Percentiles rank a stretch among this genome's conserved stretches.
Evolutionary conservation across 1,140 invertebrate genomes (phyloP).

Genomic region (Cryptotermes secundus): DNA sequence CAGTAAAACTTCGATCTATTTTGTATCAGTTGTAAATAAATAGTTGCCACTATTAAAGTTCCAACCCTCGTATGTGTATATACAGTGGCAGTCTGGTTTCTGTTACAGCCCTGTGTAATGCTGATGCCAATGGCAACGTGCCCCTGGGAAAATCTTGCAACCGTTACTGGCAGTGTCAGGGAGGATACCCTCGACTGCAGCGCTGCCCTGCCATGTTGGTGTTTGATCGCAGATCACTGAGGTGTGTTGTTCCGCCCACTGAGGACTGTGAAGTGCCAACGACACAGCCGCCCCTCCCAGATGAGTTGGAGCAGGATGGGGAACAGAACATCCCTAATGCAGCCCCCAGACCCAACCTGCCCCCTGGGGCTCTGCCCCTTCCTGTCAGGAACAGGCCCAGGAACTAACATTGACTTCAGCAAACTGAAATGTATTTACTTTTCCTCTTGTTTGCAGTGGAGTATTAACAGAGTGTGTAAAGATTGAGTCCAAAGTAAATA

Average conservation of each 20-base stretch:
- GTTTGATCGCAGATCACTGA: conserved; percentile 77
- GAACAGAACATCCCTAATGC: conserved; percentile 32
- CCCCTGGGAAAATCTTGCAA: conserved; percentile 86
- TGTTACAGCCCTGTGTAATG: conserved; percentile 80
- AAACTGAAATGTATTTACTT: background rate
- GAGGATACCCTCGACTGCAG: conserved; percentile 86
- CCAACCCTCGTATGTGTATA: too few species aligned
- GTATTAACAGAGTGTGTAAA: background rate
- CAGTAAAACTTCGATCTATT: too few species aligned
- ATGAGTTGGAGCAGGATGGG: conserved; percentile 27
- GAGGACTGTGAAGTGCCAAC: conserved; percentile 83
- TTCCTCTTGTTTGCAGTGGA: background rate
- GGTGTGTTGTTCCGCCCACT: conserved; percentile 85
- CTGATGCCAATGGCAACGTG: conserved; percentile 75
- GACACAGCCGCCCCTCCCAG: conserved; percentile 63
- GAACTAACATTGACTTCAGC: conserved; percentile 18
- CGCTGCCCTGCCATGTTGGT: conserved; percentile 87
- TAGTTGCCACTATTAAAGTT: too few species aligned
- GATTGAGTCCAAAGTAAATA: too few species aligned
- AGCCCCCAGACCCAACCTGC: background rate
- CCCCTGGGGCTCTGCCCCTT: conserved; percentile 27
- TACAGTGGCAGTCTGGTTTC: too few species aligned
- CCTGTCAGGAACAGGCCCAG: conserved; percentile 30
- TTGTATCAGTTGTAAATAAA: too few species aligned
- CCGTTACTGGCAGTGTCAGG: conserved; percentile 91